Conservation (phyloP, 1,140 invertebrate genomes). For the Zaprionus tsacasi region DNA sequence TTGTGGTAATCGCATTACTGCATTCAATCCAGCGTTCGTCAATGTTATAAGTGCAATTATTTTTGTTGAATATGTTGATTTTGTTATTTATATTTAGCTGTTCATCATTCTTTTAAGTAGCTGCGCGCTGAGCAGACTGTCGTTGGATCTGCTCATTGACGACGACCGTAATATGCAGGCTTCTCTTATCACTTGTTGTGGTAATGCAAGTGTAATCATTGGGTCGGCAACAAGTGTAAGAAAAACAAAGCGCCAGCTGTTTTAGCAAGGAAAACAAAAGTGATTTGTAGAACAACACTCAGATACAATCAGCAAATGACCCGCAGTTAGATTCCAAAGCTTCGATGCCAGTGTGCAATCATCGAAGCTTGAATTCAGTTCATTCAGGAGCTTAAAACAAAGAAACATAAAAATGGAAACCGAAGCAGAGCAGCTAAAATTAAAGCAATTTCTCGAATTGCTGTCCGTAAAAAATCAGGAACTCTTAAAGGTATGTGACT, state of each 20-base stretch:
- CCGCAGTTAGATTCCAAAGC: slow-evolving; percentile 26
- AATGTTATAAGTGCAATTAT: neutral
- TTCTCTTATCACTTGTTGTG: slow-evolving; percentile 53
- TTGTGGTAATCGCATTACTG: slow-evolving; percentile 22
- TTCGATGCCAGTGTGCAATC: slow-evolving; percentile 25
- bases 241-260: slow-evolving; percentile 41
- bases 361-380: slow-evolving; percentile 11
- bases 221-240: slow-evolving; percentile 37
- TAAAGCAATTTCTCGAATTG: slow-evolving; percentile 49
- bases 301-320: slow-evolving; percentile 43
- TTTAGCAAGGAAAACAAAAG: slow-evolving; percentile 45
- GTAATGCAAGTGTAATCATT: slow-evolving; percentile 32
- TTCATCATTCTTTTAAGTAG: slow-evolving; percentile 34
- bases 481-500: slow-evolving; percentile 41
- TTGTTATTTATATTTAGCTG: slow-evolving; percentile 12
- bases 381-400: neutral
- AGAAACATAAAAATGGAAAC: slow-evolving; percentile 1
- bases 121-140: slow-evolving; percentile 28
- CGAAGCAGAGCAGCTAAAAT: slow-evolving; percentile 28
- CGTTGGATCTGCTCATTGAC: slow-evolving; percentile 18
- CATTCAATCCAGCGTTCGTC: slow-evolving; percentile 14
- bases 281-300: slow-evolving; percentile 35
- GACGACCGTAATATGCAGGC: slow-evolving; percentile 60
- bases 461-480: slow-evolving; percentile 46
- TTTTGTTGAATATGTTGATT: slow-evolving; percentile 21